phyloP scores from a whole-genome alignment of 1,140 invertebrate genomes.

The Archegozetes longisetosus region DNA sequence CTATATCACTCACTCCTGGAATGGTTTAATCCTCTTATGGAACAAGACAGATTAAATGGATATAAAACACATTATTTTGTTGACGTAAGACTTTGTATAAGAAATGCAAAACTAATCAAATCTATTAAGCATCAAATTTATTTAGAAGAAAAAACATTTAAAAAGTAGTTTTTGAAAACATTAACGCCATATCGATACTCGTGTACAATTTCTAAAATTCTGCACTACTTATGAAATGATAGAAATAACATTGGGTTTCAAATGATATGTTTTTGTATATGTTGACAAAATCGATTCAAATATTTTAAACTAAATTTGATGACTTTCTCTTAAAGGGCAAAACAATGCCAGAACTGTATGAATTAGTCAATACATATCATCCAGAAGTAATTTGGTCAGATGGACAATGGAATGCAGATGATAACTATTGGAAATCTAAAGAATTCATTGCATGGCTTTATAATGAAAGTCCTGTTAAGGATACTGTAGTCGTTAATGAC shows the following conservation, averaged over 20 bases:
- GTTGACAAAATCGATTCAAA: too few species aligned
- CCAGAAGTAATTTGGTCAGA: slow-evolving; percentile 79
- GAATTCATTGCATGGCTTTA: slow-evolving; percentile 53
- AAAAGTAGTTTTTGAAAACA: too few species aligned
- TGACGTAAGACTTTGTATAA: slow-evolving; percentile 25
- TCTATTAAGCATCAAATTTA: too few species aligned
- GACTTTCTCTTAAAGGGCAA: too few species aligned
- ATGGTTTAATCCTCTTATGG: slow-evolving; percentile 30
- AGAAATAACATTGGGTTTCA: too few species aligned
- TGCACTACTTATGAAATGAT: too few species aligned
- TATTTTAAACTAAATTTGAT: too few species aligned
- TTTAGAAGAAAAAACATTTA: too few species aligned
- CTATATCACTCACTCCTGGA: slow-evolving; percentile 32
- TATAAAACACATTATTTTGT: slow-evolving; percentile 24
- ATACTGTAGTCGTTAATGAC: slow-evolving; percentile 38
- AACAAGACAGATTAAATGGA: slow-evolving; percentile 21
- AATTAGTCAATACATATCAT: slow-evolving; percentile 50
- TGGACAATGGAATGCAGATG: slow-evolving; percentile 55
- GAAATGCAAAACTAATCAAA: too few species aligned
- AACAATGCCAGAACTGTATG: slow-evolving; percentile 36
- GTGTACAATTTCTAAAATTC: too few species aligned
- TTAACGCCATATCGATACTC: too few species aligned
- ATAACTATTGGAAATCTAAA: slow-evolving; percentile 51
- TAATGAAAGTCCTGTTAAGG: slow-evolving; percentile 54
- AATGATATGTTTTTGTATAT: too few species aligned